These are phyloP conservation scores for Synanthedon andrenaeformis DNA, from an alignment of 2,888 invertebrate species.

Conservation along the genomic window DNA sequence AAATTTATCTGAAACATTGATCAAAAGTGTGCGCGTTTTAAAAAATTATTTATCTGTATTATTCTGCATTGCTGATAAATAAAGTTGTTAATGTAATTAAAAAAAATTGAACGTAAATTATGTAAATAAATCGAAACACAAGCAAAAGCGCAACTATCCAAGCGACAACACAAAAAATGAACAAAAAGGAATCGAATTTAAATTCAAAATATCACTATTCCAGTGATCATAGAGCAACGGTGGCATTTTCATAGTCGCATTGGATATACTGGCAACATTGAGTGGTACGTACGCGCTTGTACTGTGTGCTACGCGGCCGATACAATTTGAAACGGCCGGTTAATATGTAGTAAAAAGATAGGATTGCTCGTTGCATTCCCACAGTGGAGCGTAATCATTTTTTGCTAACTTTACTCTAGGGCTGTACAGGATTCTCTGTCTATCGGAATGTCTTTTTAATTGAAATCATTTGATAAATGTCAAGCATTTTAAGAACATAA, in stretches of 20 bases:
- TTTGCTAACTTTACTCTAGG: slow-evolving; percentile 24
- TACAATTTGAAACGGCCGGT: slow-evolving; percentile 24
- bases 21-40: too few species aligned
- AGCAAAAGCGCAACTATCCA: slow-evolving; percentile 1
- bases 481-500: slow-evolving; percentile 1
- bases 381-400: slow-evolving; percentile 37
- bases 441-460: slow-evolving; percentile 16
- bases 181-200: slow-evolving; percentile 19
- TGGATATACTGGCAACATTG: slow-evolving; percentile 16
- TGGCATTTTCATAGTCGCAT: slow-evolving; percentile 14
- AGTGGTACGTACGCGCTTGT: slow-evolving; percentile 14
- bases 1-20: too few species aligned
- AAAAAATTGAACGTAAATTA: neutral
- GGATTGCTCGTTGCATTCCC: slow-evolving; percentile 54
- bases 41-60: neutral
- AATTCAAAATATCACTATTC: slow-evolving; percentile 27
- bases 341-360: slow-evolving; percentile 48
- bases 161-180: slow-evolving; percentile 3
- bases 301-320: slow-evolving; percentile 17
- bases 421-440: slow-evolving; percentile 6
- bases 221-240: slow-evolving; percentile 17
- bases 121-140: neutral
- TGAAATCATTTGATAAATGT: slow-evolving; percentile 14
- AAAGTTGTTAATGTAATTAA: neutral
- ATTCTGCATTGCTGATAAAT: neutral